phyloP scores from a whole-genome alignment of 2,888 invertebrate species.

The Hesperia comma region DNA sequence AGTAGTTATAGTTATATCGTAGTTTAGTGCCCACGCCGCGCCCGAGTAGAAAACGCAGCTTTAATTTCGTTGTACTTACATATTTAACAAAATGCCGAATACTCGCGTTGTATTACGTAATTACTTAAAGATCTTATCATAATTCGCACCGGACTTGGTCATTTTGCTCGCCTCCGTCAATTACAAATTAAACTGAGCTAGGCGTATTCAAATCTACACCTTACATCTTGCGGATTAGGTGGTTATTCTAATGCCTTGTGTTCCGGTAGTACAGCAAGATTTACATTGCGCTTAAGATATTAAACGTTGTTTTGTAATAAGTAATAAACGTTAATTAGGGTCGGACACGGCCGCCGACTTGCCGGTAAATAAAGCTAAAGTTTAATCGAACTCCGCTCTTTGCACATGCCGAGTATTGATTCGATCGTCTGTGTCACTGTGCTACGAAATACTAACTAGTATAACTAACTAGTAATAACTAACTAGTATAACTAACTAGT shows the following conservation, averaged over 20 bases:
- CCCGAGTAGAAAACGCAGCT: neutral
- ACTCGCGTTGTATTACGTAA: conserved; percentile 13
- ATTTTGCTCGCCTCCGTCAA: conserved; percentile 9
- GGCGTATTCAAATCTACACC: neutral
- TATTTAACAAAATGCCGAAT: neutral
- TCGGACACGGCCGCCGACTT: neutral
- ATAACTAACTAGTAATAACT: too few relatives aligned
- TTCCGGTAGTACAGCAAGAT: neutral
- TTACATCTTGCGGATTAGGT: neutral
- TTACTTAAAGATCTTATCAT: conserved; percentile 26
- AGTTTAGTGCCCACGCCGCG: too few relatives aligned
- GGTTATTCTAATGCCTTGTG: neutral
- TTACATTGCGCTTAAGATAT: conserved; percentile 9
- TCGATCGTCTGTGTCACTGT: neutral
- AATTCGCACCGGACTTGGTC: conserved; percentile 16
- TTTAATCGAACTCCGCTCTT: too few relatives aligned
- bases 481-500: too few relatives aligned
- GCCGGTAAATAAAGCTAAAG: neutral
- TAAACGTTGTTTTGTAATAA: conserved; percentile 25
- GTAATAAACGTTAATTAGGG: conserved; percentile 14
- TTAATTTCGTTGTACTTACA: neutral
- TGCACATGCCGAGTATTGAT: neutral
- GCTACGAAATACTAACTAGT: too few relatives aligned
- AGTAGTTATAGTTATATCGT: too few relatives aligned
- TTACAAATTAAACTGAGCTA: neutral